A percentile compares a stretch with the other conserved stretches of the same genome.
Evolutionary conservation across 1,140 invertebrate genomes (phyloP).

Genomic region (Nixonia krombeini): DNA sequence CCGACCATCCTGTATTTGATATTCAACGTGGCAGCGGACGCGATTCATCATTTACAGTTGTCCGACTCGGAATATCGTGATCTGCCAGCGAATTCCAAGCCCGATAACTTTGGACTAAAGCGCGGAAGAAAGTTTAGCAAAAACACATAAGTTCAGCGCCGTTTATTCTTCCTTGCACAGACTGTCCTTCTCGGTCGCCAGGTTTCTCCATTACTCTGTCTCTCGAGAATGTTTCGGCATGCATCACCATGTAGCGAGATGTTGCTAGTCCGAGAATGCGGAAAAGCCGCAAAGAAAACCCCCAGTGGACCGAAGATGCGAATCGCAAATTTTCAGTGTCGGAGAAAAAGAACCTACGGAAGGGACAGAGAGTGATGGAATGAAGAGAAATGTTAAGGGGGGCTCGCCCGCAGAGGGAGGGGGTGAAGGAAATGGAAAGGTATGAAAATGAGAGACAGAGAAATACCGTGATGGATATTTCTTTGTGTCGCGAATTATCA

Average conservation of each 20-base stretch:
- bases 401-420: conserved; percentile 6
- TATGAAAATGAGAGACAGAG: conserved; percentile 16
- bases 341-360: background rate
- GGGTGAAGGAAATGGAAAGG: conserved; percentile 12
- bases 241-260: conserved; percentile 42
- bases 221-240: conserved; percentile 49
- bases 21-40: conserved; percentile 49
- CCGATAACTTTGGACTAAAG: conserved; percentile 47
- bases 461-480: conserved; percentile 64
- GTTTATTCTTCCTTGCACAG: conserved; percentile 1
- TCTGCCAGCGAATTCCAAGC: conserved; percentile 46
- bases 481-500: conserved; percentile 59
- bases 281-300: conserved; percentile 23
- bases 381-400: conserved; percentile 1
- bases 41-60: conserved; percentile 68
- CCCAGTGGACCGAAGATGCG: conserved; percentile 27
- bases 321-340: conserved; percentile 20
- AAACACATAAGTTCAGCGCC: conserved; percentile 49
- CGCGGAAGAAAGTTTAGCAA: conserved; percentile 55
- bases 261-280: conserved; percentile 32
- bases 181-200: conserved; percentile 2
- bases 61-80: conserved; percentile 60
- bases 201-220: conserved; percentile 4
- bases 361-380: background rate
- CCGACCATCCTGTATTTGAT: conserved; percentile 66